Evolutionary conservation across 2,888 invertebrate species (phyloP).

Genomic region (Mechanitis mazaeus): DNA sequence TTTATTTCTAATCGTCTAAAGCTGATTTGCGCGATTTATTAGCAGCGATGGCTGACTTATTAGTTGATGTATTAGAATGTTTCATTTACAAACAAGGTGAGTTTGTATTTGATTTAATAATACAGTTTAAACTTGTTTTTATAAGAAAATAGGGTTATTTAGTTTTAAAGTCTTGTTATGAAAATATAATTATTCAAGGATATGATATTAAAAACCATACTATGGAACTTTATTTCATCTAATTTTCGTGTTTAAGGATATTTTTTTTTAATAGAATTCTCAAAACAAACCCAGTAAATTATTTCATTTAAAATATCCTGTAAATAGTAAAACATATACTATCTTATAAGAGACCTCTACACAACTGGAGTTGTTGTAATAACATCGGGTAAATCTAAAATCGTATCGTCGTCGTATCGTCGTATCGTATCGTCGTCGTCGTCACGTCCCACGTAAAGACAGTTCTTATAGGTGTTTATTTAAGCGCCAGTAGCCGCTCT

Average conservation of each 20-base stretch:
- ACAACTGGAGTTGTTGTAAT: too few relatives aligned
- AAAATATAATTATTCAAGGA: too few relatives aligned
- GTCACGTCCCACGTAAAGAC: neutral
- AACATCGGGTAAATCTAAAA: neutral
- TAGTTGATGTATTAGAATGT: constrained; percentile 6
- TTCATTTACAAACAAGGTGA: neutral
- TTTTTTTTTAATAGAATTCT: too few relatives aligned
- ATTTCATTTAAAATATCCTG: too few relatives aligned
- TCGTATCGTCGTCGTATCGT: neutral
- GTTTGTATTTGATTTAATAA: neutral
- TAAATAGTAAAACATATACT: too few relatives aligned
- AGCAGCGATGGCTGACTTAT: constrained; percentile 18
- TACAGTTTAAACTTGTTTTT: neutral
- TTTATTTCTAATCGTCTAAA: constrained; percentile 53
- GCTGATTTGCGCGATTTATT: constrained; percentile 50
- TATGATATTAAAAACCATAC: too few relatives aligned
- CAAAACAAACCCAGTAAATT: too few relatives aligned
- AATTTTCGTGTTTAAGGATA: too few relatives aligned
- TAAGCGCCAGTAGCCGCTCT: constrained; percentile 6
- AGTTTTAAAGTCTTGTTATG: too few relatives aligned
- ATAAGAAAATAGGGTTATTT: too few relatives aligned
- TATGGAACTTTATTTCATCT: too few relatives aligned
- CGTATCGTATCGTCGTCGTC: neutral
- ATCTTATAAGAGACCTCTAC: too few relatives aligned
- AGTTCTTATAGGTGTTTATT: neutral